These are phyloP conservation scores for Cenopis cana DNA, from an alignment of 2,888 invertebrate species.

Conservation along the genomic window DNA sequence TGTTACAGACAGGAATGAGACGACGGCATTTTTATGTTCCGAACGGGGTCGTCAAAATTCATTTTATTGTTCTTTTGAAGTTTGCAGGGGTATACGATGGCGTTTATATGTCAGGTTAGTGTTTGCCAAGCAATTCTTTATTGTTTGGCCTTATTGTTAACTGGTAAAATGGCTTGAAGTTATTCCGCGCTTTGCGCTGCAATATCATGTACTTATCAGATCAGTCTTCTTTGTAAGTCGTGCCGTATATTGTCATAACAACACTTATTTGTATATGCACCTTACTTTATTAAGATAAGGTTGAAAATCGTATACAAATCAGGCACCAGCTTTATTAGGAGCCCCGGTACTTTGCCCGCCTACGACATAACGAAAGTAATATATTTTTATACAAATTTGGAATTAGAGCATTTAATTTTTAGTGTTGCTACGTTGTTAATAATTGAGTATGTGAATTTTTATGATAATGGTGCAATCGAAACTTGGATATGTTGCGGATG, in stretches of 20 bases:
- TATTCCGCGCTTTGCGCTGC: not conserved
- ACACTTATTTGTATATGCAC: not conserved
- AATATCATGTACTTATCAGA: not conserved
- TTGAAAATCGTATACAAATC: not conserved
- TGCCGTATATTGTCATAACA: not conserved
- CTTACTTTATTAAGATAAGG: not conserved
- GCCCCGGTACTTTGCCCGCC: slow-evolving; percentile 28
- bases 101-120: not conserved
- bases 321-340: slow-evolving; percentile 1
- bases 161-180: not conserved
- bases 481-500: slow-evolving; percentile 35
- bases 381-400: slow-evolving; percentile 47
- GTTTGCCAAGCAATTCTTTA: not conserved
- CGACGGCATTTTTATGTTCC: not conserved
- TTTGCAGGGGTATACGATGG: not conserved
- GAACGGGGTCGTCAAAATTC: too few species aligned
- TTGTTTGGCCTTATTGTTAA: too few species aligned
- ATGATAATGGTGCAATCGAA: slow-evolving; percentile 54
- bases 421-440: slow-evolving; percentile 50
- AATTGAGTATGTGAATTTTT: slow-evolving; percentile 59
- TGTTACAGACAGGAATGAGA: not conserved
- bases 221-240: not conserved
- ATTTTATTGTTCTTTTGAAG: too few species aligned
- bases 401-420: slow-evolving; percentile 42
- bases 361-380: slow-evolving; percentile 44